Base-by-base conservation (phyloP, 2,113 vertebrate species). In the Accipiter virgatus region DNA sequence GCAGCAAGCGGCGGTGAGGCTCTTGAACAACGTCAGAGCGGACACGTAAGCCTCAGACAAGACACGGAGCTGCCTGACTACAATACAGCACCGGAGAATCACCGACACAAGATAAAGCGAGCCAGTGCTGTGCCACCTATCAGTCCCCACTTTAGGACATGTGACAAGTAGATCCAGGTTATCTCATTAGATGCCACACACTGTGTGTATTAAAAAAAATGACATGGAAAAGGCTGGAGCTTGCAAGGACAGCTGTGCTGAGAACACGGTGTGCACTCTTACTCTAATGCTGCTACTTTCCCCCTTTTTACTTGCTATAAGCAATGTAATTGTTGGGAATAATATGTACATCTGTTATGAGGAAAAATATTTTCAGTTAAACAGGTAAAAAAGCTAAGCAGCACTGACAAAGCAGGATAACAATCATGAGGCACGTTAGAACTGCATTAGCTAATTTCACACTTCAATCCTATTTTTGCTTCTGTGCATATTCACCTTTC, bases 21-120 rank as follows among this genome's bases (percentile, higher is more conserved):
- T 58, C 58, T 2, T 4, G 11, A 36, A 8, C 50, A 29, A 11
- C 15, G 10, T 58, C 81, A 7, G 27, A 3, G 63, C 1, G 6
- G 48, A 8, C 14, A 9, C 9, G 3, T 15, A 11, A 84, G 27
- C 45, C 25, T 10, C 3, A 0, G 58, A 2, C 20, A n/a, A 6
- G 27, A 31, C 52, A 8, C 2, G 0, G 38, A 47, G 61, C 61
- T 22, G 59, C 74, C 26, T 0, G 29, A 3, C 43, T 13, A 16
- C 23, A 4, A 13, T 1, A 16, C n/a, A 11, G 61, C 43, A 8
- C 74, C 1, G 3, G 27, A 55, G 74, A 43, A 43, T 21, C 53
- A 10, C 58, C 22, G 22, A 8, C 16, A 34, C 38, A 29, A 27
- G 50, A n/a, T 2, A 13, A 8, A 43, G 43, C 7, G 16, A 52